Base-by-base conservation (phyloP, 2,888 invertebrate genomes). In the Drosophila villosipedis region DNA sequence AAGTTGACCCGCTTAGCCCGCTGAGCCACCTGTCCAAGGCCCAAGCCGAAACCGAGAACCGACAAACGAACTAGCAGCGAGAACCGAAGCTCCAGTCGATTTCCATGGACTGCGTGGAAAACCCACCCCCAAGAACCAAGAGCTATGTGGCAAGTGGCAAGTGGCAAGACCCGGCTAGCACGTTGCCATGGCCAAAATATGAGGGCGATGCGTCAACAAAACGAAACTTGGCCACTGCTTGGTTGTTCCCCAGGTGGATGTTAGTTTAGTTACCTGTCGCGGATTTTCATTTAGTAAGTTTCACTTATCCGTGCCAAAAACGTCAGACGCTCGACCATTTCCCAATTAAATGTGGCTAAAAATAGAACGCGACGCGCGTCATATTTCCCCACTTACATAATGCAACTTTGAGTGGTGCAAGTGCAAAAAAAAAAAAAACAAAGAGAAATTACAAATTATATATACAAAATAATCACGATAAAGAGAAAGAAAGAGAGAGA, bases 111-210 rank as follows among this genome's bases (percentile, higher is more conserved):
- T 30, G 41, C 37, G 37, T 33, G 19, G 47, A 47, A 67, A 65
- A 76, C 41, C 79, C 76, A 78, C 72, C 79, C 73, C 55, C 63
- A 54, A 65, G n/a, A 0, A 39, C 30, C 57, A 57, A 66, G n/a
- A 10, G 14, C 4, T 14, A 43, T 14, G 43, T 14, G 14, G 12
- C 22, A 43, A 22, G 43, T 14, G 14, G 12, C 22, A 14, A 31
- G 31, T 31, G 30, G 30, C 7, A 47, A 47, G 47, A 25, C 9
- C 53, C 57, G 68, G 67, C 68, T n/a, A 52, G 57, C 39, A 66
- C 83, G 89, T 89, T 89, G 87, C 89, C 91, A 89, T 89, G 89
- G 89, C 83, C 90, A 84, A 85, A 86, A 77, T 75, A 74, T 60
- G 77, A 77, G 73, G 64, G 41, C 73, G 33, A 76, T 55, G 65